Evolutionary conservation across 2,797 vertebrate species (phyloP).

Genomic region (Ataeniobius toweri): DNA sequence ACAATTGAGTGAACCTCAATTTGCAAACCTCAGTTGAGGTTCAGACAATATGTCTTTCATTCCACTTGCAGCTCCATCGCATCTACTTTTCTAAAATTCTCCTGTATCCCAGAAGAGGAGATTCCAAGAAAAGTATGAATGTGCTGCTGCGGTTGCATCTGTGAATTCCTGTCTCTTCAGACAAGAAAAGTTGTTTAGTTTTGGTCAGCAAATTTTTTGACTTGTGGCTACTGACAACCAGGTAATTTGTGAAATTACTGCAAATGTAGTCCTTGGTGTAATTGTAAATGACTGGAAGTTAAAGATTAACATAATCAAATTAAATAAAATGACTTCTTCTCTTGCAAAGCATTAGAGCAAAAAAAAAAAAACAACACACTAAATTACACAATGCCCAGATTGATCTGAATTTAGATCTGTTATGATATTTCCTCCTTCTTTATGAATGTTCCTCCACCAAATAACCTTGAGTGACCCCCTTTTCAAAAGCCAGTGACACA

Average conservation of each 20-base stretch:
- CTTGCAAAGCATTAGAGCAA: neutral
- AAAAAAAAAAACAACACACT: neutral
- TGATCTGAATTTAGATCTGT: neutral
- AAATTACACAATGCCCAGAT: neutral
- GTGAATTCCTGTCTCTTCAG: neutral
- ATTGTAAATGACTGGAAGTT: neutral
- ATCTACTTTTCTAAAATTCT: neutral
- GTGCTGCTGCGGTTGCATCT: neutral
- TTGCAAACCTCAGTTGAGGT: neutral
- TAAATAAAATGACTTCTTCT: neutral
- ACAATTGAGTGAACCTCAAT: neutral
- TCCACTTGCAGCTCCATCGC: neutral
- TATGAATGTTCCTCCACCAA: slow-evolving; percentile 1
- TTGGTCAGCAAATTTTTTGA: neutral
- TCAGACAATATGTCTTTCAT: neutral
- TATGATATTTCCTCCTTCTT: neutral
- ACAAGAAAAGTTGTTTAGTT: neutral
- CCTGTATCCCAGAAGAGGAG: neutral
- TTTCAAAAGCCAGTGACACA: slow-evolving; percentile 23
- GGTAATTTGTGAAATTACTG: neutral
- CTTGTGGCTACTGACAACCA: neutral
- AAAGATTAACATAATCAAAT: neutral
- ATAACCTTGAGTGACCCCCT: slow-evolving; percentile 4
- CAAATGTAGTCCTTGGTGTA: neutral
- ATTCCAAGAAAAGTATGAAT: neutral